Evolutionary conservation across 2,797 vertebrate genomes (phyloP).

Genomic region (Mus caroli): DNA sequence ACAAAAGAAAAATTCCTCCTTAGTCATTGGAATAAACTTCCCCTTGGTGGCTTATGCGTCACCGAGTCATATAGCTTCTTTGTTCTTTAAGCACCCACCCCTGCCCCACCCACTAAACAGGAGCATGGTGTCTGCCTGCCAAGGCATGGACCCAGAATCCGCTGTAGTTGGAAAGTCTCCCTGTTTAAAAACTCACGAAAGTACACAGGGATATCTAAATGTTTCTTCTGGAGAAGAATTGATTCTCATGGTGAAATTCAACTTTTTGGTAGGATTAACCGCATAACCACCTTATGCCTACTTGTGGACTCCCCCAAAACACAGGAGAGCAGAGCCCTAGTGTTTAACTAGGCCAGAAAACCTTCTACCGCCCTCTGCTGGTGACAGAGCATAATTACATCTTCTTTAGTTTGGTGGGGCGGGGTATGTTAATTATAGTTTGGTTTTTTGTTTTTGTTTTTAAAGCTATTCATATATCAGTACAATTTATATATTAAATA

Average conservation of each 20-base stretch:
- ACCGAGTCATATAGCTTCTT: not conserved
- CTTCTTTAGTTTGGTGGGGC: not conserved
- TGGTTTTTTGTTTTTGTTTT: not conserved
- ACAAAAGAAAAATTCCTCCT: not conserved
- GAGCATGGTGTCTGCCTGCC: not conserved
- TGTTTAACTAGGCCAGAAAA: not conserved
- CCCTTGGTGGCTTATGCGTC: not conserved
- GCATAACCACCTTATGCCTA: not conserved
- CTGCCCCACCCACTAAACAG: not conserved
- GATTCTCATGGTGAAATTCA: not conserved
- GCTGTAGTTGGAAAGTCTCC: not conserved
- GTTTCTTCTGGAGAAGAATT: not conserved
- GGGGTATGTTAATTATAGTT: not conserved
- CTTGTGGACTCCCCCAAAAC: not conserved
- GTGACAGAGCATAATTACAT: not conserved
- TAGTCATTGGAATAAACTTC: not conserved
- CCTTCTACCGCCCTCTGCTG: slow-evolving; percentile 59
- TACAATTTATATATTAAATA: not conserved
- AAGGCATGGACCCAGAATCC: not conserved
- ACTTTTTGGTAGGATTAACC: not conserved
- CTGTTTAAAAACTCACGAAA: not conserved
- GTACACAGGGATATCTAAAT: not conserved
- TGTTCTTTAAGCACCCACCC: not conserved
- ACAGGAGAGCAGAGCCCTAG: not conserved
- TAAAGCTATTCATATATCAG: not conserved